Evolutionary conservation across 2,113 vertebrate species (phyloP).

Genomic region (Ceratotherium simum): DNA sequence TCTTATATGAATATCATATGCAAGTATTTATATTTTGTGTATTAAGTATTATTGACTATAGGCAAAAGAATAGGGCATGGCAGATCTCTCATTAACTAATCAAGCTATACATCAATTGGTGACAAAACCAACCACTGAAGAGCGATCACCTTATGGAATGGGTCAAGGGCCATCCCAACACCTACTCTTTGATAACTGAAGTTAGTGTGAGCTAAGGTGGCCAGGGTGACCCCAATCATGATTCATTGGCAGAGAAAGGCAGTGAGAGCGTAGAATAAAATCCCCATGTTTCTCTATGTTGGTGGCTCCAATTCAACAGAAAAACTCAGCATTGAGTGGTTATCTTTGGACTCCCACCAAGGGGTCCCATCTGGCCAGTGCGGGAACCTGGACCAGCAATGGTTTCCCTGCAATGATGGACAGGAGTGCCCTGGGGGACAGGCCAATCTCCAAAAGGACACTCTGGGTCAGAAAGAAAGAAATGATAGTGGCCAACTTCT

Average conservation of each 20-base stretch:
- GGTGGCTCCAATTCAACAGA: neutral
- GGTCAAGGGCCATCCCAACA: too few species aligned
- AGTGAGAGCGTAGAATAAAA: neutral
- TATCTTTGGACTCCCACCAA: neutral
- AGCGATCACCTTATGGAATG: neutral
- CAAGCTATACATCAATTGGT: neutral
- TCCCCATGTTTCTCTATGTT: fast-evolving
- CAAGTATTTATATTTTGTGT: neutral
- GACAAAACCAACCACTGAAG: neutral
- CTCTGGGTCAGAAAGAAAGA: neutral
- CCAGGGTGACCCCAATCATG: neutral
- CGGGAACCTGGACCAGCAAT: neutral
- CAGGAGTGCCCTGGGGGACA: neutral
- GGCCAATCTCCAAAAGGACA: neutral
- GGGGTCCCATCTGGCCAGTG: too few species aligned
- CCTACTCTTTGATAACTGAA: neutral
- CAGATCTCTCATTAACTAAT: neutral
- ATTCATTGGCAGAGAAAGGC: neutral
- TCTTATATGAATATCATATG: neutral
- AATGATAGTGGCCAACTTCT: neutral
- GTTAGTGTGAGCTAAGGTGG: neutral
- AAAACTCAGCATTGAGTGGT: neutral
- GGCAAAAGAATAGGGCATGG: neutral
- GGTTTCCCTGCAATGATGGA: neutral
- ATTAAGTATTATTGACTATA: neutral